Conservation (phyloP, 1,140 invertebrate species). For the Drusus annulatus region DNA sequence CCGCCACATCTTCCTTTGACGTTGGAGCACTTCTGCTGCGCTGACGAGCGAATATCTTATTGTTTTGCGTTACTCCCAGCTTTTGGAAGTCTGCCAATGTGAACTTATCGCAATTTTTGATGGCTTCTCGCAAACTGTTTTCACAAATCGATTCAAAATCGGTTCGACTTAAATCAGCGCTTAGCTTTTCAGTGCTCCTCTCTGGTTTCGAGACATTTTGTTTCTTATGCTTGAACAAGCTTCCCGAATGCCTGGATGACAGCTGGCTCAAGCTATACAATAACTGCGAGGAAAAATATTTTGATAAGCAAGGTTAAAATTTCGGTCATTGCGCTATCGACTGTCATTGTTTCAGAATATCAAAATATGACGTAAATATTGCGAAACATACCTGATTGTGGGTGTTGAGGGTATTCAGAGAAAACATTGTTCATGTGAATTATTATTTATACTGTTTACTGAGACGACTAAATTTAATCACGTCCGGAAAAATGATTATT, state of each 20-base stretch:
- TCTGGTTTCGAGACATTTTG: slow-evolving; percentile 63
- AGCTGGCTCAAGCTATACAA: slow-evolving; percentile 70
- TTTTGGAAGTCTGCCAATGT: slow-evolving; percentile 65
- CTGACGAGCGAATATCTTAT: slow-evolving; percentile 55
- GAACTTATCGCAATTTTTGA: slow-evolving; percentile 68
- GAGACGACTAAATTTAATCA: slow-evolving; percentile 24
- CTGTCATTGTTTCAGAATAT: slow-evolving; percentile 30
- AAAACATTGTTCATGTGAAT: slow-evolving; percentile 69
- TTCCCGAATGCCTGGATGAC: slow-evolving; percentile 65
- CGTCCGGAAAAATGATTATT: slow-evolving; percentile 11
- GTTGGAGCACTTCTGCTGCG: slow-evolving; percentile 53
- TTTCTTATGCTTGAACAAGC: slow-evolving; percentile 67
- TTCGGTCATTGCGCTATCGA: slow-evolving; percentile 13
- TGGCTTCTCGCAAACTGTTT: slow-evolving; percentile 65
- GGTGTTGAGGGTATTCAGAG: slow-evolving; percentile 70
- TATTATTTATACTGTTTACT: slow-evolving; percentile 35
- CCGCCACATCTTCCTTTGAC: slow-evolving; percentile 30
- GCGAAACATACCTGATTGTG: slow-evolving; percentile 67
- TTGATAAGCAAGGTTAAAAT: slow-evolving; percentile 39
- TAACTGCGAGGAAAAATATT: slow-evolving; percentile 64
- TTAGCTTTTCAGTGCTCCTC: slow-evolving; percentile 63
- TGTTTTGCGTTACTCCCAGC: slow-evolving; percentile 60
- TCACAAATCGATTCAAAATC: slow-evolving; percentile 61
- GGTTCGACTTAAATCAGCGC: slow-evolving; percentile 50
- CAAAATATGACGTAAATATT: slow-evolving; percentile 30